Evolutionary conservation across 1,140 invertebrate species (phyloP), one percentile per base, ranked within the genome.

Genomic region (Latrodectus geometricus): DNA sequence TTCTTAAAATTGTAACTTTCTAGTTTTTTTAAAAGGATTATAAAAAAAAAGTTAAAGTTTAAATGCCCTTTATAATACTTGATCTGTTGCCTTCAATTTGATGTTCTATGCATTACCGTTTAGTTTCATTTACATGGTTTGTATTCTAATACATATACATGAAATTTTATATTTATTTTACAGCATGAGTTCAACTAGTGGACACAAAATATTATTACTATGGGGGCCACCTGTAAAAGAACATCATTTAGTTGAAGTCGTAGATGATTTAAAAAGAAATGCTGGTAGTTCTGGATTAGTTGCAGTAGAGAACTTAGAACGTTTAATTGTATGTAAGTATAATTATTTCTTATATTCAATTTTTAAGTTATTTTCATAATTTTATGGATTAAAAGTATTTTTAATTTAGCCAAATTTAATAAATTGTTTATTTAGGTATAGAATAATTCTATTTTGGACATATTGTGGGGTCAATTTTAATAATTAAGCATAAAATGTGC

Each of bases 231-330:
- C 66, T 65, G 88, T 89, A 7, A 82, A 88, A 20, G 87, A 89
- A 20, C 84, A 89, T 9, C 88, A 91, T 73, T 21, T 88, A 15
- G 87, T 89, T 68, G 87, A 89, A 49, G 77, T 85, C 48, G 90
- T 90, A 8, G 77, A 89, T 20, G 48, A 88, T 4, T 77, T 92
- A 9, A 85, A 89, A 68, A 74, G 89, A 69, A 88, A 87, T 81
- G 90, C 90, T 77, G 89, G 89, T 21, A 84, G 89, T 2, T 93
- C 93, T 65, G 93, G 93, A 0, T 92, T 90, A 14, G 93, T 94
- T 7, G 94, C 91, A 80, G 89, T 92, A 66, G 91, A 92, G 89
- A 90, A 92, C 88, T 84, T 90, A 23, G 91, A 91, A 61, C 89
- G 91, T 80, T 88, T 92, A 50, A 68, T 86, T n/a, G 69, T 91